These are phyloP conservation scores for Uropsilus gracilis DNA, from an alignment of 2,113 vertebrate species.

Conservation along the genomic window DNA sequence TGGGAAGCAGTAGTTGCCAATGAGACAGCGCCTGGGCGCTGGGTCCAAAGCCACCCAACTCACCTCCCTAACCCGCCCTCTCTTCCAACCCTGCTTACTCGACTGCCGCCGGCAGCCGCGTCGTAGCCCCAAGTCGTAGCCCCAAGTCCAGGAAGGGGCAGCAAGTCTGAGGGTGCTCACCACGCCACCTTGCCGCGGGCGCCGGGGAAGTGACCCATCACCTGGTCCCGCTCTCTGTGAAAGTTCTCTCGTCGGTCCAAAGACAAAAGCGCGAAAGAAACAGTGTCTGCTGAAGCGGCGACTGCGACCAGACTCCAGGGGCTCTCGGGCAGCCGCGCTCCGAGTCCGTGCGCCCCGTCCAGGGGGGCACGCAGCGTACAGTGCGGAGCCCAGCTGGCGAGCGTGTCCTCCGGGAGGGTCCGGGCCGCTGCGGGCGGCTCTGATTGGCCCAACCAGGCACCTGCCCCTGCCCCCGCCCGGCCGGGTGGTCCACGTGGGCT, in stretches of 20 bases:
- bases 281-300: not conserved
- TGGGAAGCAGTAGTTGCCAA: not conserved
- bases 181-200: not conserved
- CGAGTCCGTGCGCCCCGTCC: not conserved
- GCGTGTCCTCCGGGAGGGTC: not conserved
- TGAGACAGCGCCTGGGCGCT: accelerated
- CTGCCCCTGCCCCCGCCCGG: not conserved
- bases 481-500: conserved; percentile 50
- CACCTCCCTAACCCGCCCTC: not conserved
- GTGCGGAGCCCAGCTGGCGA: accelerated
- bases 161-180: not conserved
- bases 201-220: not conserved
- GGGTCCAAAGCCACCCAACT: not conserved
- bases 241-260: not conserved
- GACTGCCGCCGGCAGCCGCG: not conserved
- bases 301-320: accelerated
- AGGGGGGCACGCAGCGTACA: accelerated
- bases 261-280: not conserved
- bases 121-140: not conserved
- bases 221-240: not conserved
- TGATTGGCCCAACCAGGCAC: conserved; percentile 50
- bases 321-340: not conserved
- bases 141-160: not conserved
- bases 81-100: not conserved
- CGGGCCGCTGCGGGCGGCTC: not conserved